Evolutionary conservation across 2,888 invertebrate species (phyloP).

Genomic region (Hemithea aestivaria): DNA sequence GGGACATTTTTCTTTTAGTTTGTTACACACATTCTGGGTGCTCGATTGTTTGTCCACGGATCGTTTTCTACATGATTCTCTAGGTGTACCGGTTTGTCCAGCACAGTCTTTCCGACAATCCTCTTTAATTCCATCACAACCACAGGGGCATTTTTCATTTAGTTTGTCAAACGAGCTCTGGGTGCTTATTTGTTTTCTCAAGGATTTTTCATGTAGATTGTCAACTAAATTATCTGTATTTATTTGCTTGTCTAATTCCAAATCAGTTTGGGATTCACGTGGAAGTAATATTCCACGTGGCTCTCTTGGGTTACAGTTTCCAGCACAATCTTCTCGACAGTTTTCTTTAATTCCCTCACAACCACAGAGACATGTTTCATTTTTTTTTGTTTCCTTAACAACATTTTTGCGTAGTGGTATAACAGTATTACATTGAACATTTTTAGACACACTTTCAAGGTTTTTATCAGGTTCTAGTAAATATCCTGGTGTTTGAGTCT

Average conservation of each 20-base stretch:
- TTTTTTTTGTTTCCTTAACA: conserved; percentile 3
- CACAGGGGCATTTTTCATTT: conserved; percentile 6
- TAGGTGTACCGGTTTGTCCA: no score
- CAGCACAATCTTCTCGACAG: conserved; percentile 4
- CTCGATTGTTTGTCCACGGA: conserved; percentile 14
- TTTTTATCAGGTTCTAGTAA: not conserved
- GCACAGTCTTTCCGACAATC: conserved; percentile 1
- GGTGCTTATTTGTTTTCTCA: conserved; percentile 12
- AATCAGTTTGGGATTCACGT: no score
- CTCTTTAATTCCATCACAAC: conserved; percentile 3
- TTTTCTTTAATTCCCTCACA: conserved; percentile 4
- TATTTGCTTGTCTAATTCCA: no score
- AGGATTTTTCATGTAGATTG: no score
- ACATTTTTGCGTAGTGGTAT: no score
- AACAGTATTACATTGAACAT: not conserved
- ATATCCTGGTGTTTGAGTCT: no score
- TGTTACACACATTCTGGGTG: no score
- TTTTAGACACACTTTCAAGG: not conserved
- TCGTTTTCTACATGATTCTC: not conserved
- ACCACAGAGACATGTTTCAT: conserved; percentile 10
- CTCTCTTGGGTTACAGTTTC: not conserved
- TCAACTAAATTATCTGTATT: no score
- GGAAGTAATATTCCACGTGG: conserved; percentile 1
- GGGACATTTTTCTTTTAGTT: not conserved
- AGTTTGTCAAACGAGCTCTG: no score